Base-by-base conservation (phyloP, 2,797 vertebrate species). In the Parambassis ranga region DNA sequence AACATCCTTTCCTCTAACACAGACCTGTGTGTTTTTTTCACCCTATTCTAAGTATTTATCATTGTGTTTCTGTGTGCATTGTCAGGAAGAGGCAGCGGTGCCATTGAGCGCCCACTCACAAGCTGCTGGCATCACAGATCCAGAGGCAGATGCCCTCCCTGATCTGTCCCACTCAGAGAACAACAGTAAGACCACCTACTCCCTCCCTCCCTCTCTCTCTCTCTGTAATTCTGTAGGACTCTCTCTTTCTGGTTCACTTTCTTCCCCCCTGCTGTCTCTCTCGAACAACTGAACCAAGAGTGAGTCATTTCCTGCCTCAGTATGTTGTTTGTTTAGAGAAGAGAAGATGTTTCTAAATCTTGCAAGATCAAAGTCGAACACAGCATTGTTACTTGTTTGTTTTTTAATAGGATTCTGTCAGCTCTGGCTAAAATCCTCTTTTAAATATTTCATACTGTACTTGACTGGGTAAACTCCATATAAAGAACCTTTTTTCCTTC, bases 161-260 rank as follows among this genome's bases (percentile, higher is more conserved):
- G 78, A 78, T 24, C 43, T 43, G 76, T 83, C 89, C 83, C 65
- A 57, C 63, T 87, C 89, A 3, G 57, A 63, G 66, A 83, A 93
- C 38, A 70, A 91, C 78, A 90, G 94, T 96, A 92, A 94, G 93
- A 63, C 49, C 56, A 27, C 23, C 13, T 2, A 49, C 39, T 37
- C 50, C 3, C 43, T 53, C 13, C 15, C 18, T 37, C 47, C n/a
- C n/a, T 18, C 33, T 30, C n/a, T 14, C 18, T 43, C 6, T 15
- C 38, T 11, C 2, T 15, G 2, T 19, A 35, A 5, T 35, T 59
- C 41, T 1, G 3, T 51, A 14, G 10, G 14, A 31, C 61, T 28
- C 36, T 59, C 39, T 13, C 19, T 23, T 7, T 57, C 43, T 8
- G 30, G 43, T 57, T 77, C 32, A 32, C 31, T 68, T 62, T 73